A percentile compares a stretch with the other conserved stretches of the same genome.
phyloP scores from a whole-genome alignment of 1,140 invertebrate genomes.

The Trachymyrmex cornetzi region DNA sequence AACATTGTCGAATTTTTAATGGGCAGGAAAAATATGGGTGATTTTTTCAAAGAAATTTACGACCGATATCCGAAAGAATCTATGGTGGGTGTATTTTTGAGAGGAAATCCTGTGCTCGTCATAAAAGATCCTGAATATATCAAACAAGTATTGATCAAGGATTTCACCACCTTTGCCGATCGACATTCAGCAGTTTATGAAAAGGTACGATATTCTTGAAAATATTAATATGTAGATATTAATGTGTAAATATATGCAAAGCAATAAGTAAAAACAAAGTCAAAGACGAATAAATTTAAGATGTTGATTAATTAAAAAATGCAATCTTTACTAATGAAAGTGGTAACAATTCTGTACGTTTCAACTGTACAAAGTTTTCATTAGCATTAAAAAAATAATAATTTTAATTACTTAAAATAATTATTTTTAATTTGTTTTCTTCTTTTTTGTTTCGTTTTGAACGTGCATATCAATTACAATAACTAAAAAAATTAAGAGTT shows the following conservation, averaged over 20 bases:
- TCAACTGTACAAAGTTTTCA: no score
- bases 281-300: no score
- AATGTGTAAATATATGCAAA: background rate
- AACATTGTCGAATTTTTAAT: constrained; percentile 18
- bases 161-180: constrained; percentile 57
- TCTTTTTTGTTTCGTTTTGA: background rate
- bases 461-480: background rate
- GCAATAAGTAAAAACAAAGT: no score
- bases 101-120: constrained; percentile 7
- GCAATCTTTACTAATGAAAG: no score
- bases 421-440: background rate
- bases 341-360: no score
- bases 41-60: constrained; percentile 29
- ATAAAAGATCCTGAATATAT: constrained; percentile 51
- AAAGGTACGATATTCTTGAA: constrained; percentile 45
- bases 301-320: no score
- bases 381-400: no score
- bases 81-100: constrained; percentile 40
- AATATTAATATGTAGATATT: background rate
- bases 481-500: constrained; percentile 16
- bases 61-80: constrained; percentile 33
- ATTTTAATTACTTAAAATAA: constrained; percentile 4
- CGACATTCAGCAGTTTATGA: background rate
- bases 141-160: constrained; percentile 67
- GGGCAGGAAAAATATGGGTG: background rate